Evolutionary conservation across 2,888 invertebrate genomes (phyloP), one percentile per base, ranked within the genome.

Genomic region (Celastrina argiolus): DNA sequence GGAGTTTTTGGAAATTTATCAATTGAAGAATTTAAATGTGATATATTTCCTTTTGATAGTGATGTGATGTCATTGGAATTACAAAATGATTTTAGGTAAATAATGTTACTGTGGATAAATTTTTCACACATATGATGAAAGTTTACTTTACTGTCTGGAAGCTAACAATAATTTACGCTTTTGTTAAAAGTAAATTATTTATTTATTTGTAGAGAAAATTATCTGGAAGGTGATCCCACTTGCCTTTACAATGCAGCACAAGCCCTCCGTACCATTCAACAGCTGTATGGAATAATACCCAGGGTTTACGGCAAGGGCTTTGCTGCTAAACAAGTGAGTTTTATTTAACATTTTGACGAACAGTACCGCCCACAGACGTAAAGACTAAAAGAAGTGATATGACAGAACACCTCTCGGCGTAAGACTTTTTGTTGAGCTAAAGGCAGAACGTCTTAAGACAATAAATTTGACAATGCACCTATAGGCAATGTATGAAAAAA

Each of bases 51-150:
- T 0, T 94, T 98, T 76, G 98, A 99, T 76, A 95, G 94, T 76
- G 99, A 99, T 88, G 92, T 99, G 10, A 93, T 99, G 75, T 98
- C 98, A 0, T 95, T 99, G 94, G 98, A 99, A 85, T 91, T 97
- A 72, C 94, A 95, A 36, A 93, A 94, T 76, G 94, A 96, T 22
- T 97, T 94, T 75, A 94, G 94, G 96, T 95, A 81, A 84, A 76
- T 51, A 28, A 61, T 41, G n/a, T 18, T 16, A 2, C 3, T 63
- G 0, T 18, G 1, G 12, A 18, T 16, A 6, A 31, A 31, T 31
- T 31, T 31, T 31, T 6, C 7, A 4, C 7, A 6, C 2, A 31
- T 31, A 5, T 31, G 5, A 7, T 31, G 31, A 31, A 31, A 28
- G 14, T n/a, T 39, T 56, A 6, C 14, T 42, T 41, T 26, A 18